Conservation (phyloP, 2,113 vertebrate genomes). For the Chaetops frenatus region DNA sequence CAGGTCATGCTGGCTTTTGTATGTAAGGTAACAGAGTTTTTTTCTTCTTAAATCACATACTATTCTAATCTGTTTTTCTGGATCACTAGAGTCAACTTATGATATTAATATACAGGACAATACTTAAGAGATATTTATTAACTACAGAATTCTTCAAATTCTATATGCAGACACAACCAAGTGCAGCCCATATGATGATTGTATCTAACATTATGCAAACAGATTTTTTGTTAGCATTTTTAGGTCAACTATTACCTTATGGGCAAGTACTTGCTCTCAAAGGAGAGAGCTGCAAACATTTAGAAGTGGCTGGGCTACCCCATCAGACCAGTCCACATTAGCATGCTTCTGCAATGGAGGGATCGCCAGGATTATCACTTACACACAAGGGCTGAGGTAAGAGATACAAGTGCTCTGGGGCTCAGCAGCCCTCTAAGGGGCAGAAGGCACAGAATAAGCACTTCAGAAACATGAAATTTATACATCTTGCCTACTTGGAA, state of each 20-base stretch:
- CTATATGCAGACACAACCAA: background rate
- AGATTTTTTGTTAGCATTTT: background rate
- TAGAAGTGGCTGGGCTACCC: background rate
- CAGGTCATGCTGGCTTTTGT: background rate
- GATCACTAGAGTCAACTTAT: background rate
- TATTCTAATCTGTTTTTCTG: background rate
- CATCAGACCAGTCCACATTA: background rate
- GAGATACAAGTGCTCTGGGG: background rate
- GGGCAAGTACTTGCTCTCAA: background rate
- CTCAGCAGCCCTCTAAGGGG: background rate
- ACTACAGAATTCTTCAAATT: background rate
- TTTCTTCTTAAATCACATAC: background rate
- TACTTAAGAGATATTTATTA: background rate
- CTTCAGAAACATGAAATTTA: background rate
- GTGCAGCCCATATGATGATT: background rate
- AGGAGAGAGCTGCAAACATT: background rate
- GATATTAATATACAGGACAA: background rate
- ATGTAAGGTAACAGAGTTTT: fast-evolving
- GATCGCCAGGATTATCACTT: background rate
- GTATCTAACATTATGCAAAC: background rate
- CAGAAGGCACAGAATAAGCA: background rate
- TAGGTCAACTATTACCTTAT: background rate
- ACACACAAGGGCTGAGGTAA: background rate
- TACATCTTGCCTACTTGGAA: background rate
- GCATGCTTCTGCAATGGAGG: background rate